phyloP scores from a whole-genome alignment of 2,888 invertebrate genomes.

The Aporophyla nigra region DNA sequence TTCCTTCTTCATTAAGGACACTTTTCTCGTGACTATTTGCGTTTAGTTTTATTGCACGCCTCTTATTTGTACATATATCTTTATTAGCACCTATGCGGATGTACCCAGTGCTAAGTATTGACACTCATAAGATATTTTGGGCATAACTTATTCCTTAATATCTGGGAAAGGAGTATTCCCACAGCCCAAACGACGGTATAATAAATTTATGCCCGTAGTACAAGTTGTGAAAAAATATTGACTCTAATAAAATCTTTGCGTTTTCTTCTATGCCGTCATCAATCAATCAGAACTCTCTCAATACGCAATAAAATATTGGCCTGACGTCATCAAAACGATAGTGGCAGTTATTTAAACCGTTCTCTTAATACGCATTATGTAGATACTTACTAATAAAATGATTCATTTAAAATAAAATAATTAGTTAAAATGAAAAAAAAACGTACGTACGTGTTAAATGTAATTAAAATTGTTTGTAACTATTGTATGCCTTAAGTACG shows the following conservation, averaged over 20 bases:
- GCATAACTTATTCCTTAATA: neutral
- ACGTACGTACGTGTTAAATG: too few relatives aligned
- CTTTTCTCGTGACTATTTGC: conserved; percentile 48
- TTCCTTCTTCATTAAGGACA: conserved; percentile 32
- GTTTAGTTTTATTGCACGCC: conserved; percentile 22
- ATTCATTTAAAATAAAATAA: too few relatives aligned
- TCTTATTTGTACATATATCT: conserved; percentile 11
- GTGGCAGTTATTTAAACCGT: conserved; percentile 11
- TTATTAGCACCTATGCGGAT: conserved; percentile 25
- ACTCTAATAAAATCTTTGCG: conserved; percentile 1
- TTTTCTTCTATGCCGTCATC: conserved; percentile 11
- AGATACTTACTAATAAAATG: too few relatives aligned
- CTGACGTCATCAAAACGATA: conserved; percentile 23
- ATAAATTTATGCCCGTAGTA: neutral
- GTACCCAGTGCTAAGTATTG: conserved; percentile 11
- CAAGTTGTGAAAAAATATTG: conserved; percentile 3
- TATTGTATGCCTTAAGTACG: too few relatives aligned
- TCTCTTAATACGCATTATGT: conserved; percentile 18
- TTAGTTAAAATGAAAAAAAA: too few relatives aligned
- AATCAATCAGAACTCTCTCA: conserved; percentile 15
- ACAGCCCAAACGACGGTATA: neutral
- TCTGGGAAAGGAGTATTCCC: conserved; percentile 15
- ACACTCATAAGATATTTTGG: neutral
- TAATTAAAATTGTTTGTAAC: too few relatives aligned
- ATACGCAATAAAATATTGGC: neutral